These are phyloP conservation scores for Syrista parreyssii DNA, from an alignment of 2,888 invertebrate genomes.

Conservation along the genomic window DNA sequence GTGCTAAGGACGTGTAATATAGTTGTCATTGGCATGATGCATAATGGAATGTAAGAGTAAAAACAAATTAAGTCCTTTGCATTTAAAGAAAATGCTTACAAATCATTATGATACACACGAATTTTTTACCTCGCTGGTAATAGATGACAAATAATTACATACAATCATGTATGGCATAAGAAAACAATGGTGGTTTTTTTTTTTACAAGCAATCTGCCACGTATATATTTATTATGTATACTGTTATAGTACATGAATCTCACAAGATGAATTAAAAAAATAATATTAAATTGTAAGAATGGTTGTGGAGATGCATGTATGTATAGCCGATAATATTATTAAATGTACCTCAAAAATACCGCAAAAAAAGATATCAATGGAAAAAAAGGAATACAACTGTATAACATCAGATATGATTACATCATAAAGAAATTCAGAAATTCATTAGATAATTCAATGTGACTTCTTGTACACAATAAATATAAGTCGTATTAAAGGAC, in stretches of 20 bases:
- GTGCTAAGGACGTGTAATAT: background rate
- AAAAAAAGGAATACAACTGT: conserved; percentile 19
- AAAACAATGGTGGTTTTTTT: background rate
- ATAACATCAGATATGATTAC: conserved; percentile 26
- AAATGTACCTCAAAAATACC: conserved; percentile 29
- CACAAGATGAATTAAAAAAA: conserved; percentile 41
- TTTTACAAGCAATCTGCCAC: conserved; percentile 36
- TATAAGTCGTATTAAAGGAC: conserved; percentile 21
- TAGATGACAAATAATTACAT: background rate
- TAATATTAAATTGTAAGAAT: conserved; percentile 37
- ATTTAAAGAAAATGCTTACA: background rate
- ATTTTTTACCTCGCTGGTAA: background rate
- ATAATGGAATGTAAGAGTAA: background rate
- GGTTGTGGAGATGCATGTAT: conserved; percentile 35
- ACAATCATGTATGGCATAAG: background rate
- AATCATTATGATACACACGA: background rate
- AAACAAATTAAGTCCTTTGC: background rate
- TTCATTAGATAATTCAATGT: conserved; percentile 27
- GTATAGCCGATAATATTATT: conserved; percentile 33
- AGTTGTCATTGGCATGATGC: background rate
- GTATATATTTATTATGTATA: conserved; percentile 35
- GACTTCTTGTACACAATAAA: conserved; percentile 26
- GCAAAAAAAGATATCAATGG: conserved; percentile 24
- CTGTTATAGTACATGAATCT: conserved; percentile 37
- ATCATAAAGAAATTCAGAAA: conserved; percentile 32